phyloP scores from a whole-genome alignment of 2,888 invertebrate species.

The Geophilus truncorum region DNA sequence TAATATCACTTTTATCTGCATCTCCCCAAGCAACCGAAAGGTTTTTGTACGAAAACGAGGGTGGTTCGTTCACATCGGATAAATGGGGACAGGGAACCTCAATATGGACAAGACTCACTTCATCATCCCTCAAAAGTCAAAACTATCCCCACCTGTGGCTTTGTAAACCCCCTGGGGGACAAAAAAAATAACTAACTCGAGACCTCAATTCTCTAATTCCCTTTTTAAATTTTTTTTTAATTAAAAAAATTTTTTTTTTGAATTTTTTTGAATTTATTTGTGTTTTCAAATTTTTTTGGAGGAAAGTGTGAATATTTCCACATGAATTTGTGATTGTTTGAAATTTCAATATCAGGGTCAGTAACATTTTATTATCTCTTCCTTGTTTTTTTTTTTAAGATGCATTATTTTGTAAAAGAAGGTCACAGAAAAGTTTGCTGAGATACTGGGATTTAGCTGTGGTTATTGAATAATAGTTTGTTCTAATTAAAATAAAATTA shows the following conservation, averaged over 20 bases:
- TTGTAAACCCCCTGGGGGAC: neutral
- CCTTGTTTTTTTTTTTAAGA: neutral
- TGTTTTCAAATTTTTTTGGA: too few species aligned
- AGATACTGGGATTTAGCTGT: too few species aligned
- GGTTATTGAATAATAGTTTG: too few species aligned
- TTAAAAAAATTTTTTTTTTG: neutral
- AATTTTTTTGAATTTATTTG: neutral
- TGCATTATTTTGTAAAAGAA: neutral
- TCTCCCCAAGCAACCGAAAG: neutral
- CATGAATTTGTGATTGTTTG: neutral
- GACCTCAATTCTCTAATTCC: neutral
- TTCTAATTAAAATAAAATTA: too few species aligned
- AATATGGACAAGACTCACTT: neutral
- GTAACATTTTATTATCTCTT: neutral
- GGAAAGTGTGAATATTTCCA: too few species aligned
- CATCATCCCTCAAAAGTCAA: neutral
- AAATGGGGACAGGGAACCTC: neutral
- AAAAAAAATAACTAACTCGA: neutral
- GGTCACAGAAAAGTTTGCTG: neutral
- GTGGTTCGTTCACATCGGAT: neutral
- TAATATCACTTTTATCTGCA: neutral
- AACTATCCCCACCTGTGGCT: neutral
- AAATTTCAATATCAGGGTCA: neutral
- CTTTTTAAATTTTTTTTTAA: neutral
- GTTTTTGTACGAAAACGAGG: slow-evolving; percentile 16